These are phyloP conservation scores for Apis laboriosa DNA, from an alignment of 1,140 invertebrate genomes.

Conservation along the genomic window DNA sequence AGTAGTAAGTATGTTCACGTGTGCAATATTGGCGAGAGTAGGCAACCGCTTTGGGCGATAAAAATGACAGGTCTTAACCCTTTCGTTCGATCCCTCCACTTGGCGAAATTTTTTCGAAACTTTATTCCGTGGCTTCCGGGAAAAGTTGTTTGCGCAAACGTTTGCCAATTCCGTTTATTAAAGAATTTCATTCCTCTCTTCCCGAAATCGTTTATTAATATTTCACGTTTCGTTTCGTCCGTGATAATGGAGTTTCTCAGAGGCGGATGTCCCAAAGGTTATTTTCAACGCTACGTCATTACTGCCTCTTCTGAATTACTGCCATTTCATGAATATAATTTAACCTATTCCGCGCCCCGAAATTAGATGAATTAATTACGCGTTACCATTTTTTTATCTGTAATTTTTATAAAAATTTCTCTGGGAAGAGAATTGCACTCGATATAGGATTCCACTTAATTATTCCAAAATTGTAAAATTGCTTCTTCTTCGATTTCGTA, in stretches of 20 bases:
- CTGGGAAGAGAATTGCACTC: neutral
- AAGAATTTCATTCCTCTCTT: no score
- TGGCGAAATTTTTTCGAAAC: conserved; percentile 19
- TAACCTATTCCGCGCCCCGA: conserved; percentile 9
- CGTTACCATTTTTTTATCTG: neutral
- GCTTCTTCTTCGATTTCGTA: neutral
- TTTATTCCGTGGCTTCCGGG: neutral
- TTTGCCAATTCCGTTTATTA: no score
- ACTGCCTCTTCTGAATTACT: conserved; percentile 28
- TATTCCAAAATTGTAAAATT: no score
- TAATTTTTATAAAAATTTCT: neutral
- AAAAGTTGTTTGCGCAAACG: neutral
- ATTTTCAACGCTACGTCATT: conserved; percentile 23
- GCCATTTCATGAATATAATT: conserved; percentile 43
- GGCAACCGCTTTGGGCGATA: conserved; percentile 70
- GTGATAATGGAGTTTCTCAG: conserved; percentile 43
- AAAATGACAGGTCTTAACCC: conserved; percentile 60
- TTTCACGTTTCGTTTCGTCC: conserved; percentile 33
- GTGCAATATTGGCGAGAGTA: conserved; percentile 35
- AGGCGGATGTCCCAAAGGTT: conserved; percentile 48
- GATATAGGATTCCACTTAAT: conserved; percentile 1
- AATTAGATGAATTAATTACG: conserved; percentile 58
- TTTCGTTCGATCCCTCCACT: conserved; percentile 33
- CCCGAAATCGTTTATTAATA: conserved; percentile 1
- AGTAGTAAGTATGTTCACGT: no score